These are phyloP conservation scores for Darevskia nairensis DNA, from an alignment of 2,797 vertebrate species.

Conservation along the genomic window DNA sequence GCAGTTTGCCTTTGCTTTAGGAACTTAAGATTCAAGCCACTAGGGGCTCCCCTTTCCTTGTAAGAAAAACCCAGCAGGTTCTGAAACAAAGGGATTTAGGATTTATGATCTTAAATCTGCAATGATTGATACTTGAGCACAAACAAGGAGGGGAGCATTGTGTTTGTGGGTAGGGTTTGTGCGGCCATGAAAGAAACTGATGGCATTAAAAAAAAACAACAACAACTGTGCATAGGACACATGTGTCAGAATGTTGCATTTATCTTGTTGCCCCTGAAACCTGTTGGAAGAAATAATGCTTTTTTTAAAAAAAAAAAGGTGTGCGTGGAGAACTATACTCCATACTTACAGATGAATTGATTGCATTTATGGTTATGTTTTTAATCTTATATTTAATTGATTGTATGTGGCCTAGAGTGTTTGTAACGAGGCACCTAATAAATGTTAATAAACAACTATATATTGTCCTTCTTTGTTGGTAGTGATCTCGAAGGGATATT, in stretches of 20 bases:
- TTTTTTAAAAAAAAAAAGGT: accelerated
- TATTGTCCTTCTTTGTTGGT: too few relatives aligned
- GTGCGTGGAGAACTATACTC: too few relatives aligned
- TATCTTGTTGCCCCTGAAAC: conserved; percentile 24
- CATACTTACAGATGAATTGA: too few relatives aligned
- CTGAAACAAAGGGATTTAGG: not conserved
- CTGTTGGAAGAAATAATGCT: not conserved
- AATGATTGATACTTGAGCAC: not conserved
- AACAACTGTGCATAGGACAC: accelerated
- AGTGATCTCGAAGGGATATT: not conserved
- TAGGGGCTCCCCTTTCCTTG: conserved; percentile 73
- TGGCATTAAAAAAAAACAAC: accelerated
- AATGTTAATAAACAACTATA: not conserved
- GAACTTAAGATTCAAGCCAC: conserved; percentile 55
- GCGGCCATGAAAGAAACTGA: not conserved
- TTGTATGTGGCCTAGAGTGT: too few relatives aligned
- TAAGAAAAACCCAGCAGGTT: not conserved
- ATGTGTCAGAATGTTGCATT: not conserved
- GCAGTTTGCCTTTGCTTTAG: not conserved
- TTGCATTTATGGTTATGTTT: too few relatives aligned
- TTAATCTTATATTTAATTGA: too few relatives aligned
- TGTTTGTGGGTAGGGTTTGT: not conserved
- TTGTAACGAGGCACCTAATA: too few relatives aligned
- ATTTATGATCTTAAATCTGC: not conserved
- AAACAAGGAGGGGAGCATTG: not conserved